These are phyloP conservation scores for Calephelis nemesis DNA, from an alignment of 1,140 invertebrate genomes.

Conservation along the genomic window DNA sequence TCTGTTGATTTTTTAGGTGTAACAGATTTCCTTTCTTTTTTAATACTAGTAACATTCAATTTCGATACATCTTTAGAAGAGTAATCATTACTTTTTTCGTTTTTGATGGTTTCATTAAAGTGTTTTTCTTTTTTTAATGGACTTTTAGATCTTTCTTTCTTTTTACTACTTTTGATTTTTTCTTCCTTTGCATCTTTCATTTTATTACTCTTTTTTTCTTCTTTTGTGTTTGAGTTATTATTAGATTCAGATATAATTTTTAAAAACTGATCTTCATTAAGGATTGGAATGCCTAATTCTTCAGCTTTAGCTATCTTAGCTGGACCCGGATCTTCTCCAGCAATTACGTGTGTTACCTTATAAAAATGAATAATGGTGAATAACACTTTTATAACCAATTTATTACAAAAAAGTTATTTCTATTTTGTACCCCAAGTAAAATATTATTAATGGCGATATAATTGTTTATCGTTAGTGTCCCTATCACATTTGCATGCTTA, in stretches of 20 bases:
- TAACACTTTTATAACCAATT: not conserved
- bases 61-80: conserved; percentile 2
- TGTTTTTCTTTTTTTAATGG: conserved; percentile 27
- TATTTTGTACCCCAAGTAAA: too few species aligned
- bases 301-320: conserved; percentile 90
- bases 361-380: conserved; percentile 10
- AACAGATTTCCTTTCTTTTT: conserved; percentile 30
- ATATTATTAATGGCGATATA: too few species aligned
- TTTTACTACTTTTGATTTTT: conserved; percentile 23
- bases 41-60: conserved; percentile 24
- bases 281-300: conserved; percentile 83
- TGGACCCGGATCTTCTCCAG: conserved; percentile 91
- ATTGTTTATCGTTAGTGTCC: too few species aligned
- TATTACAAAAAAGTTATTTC: too few species aligned
- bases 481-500: too few species aligned
- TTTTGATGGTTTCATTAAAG: conserved; percentile 23
- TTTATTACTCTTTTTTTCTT: conserved; percentile 26
- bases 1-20: conserved; percentile 25
- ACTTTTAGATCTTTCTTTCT: conserved; percentile 24
- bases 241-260: conserved; percentile 83
- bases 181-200: conserved; percentile 27
- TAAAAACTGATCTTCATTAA: conserved; percentile 92
- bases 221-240: conserved; percentile 31
- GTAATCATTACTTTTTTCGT: conserved; percentile 18
- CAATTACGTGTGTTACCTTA: conserved; percentile 89